These are phyloP conservation scores for Diacarnus erythraeanus DNA, from an alignment of 37 sponge, comb jelly and placozoan genomes.

Conservation along the genomic window DNA sequence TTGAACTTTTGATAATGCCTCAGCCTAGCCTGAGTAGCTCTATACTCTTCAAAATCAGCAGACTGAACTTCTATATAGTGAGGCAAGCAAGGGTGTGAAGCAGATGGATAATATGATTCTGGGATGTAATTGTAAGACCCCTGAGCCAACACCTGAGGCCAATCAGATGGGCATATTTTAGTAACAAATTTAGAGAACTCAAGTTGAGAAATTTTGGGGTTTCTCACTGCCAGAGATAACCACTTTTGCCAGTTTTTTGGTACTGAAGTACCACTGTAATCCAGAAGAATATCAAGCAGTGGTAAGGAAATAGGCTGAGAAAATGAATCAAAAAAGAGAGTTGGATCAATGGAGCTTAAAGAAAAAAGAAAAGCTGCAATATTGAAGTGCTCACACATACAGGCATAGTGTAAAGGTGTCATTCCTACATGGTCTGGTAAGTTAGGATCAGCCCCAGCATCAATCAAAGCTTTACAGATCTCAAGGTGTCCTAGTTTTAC, in stretches of 20 bases:
- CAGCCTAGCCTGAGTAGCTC: neutral
- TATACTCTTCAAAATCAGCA: neutral
- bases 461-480: conserved; percentile 20
- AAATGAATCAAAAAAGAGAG: conserved; percentile 8
- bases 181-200: conserved; percentile 9
- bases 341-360: neutral
- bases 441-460: conserved; percentile 35
- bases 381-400: conserved; percentile 5
- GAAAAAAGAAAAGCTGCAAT: conserved; percentile 30
- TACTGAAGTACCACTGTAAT: neutral
- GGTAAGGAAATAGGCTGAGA: neutral
- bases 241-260: conserved; percentile 31
- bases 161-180: conserved; percentile 29
- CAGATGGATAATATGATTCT: neutral
- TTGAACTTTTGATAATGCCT: neutral
- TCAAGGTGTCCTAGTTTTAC: conserved; percentile 27
- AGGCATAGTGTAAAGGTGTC: conserved; percentile 57
- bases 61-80: neutral
- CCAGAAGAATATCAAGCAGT: conserved; percentile 1
- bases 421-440: conserved; percentile 17
- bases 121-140: neutral
- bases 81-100: neutral
- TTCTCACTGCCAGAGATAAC: conserved; percentile 28
- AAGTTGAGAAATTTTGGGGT: neutral
- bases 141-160: conserved; percentile 10